Evolutionary conservation across 64 coral and sea anemone species (phyloP).

Genomic region (Dendronephthya gigantea): DNA sequence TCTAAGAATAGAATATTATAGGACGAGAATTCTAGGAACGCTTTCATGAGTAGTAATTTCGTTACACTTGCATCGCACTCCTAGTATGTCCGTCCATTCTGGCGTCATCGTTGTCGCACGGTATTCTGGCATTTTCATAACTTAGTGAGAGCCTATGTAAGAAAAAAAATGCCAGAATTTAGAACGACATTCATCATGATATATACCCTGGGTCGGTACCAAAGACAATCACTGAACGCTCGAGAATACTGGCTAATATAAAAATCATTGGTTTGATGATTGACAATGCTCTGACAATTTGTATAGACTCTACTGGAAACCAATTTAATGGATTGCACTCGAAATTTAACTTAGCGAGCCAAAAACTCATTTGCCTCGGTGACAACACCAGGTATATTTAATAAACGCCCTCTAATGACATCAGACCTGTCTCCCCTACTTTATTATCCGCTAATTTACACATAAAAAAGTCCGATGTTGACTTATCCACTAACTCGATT

Average conservation of each 20-base stretch:
- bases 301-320: too few species aligned
- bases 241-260: neutral
- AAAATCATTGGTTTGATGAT: too few species aligned
- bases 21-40: too few species aligned
- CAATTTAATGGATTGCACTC: too few species aligned
- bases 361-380: too few species aligned
- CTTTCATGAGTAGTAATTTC: neutral
- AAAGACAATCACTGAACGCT: neutral
- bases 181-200: neutral
- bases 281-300: too few species aligned
- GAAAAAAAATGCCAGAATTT: slow-evolving; percentile 7
- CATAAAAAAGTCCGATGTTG: neutral
- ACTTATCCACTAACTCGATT: neutral
- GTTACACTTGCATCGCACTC: neutral
- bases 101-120: neutral
- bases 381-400: too few species aligned
- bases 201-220: neutral
- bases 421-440: neutral
- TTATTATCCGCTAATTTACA: neutral
- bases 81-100: neutral
- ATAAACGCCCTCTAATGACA: too few species aligned
- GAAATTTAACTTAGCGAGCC: too few species aligned
- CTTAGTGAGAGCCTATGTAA: neutral
- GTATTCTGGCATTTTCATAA: neutral
- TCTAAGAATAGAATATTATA: too few species aligned